A percentile compares a stretch with the other conserved stretches of the same genome.
phyloP scores from a whole-genome alignment of 2,797 vertebrate genomes.

The Ispidina lecontei region DNA sequence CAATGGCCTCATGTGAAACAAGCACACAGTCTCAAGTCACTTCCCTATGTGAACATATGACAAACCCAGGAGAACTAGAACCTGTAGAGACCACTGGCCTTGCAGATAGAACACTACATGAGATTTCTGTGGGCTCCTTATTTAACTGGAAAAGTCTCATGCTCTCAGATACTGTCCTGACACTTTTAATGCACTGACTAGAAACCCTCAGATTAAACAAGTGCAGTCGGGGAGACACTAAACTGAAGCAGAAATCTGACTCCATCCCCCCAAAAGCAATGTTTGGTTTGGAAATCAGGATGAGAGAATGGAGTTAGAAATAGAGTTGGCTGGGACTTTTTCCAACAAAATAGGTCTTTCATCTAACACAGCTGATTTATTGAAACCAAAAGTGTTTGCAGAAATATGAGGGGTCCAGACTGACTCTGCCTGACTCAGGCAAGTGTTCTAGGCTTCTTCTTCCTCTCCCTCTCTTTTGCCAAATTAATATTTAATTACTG shows the following conservation, averaged over 20 bases:
- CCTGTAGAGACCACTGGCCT: background rate
- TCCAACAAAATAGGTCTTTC: constrained; percentile 52
- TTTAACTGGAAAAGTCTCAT: constrained; percentile 5
- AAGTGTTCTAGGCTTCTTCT: background rate
- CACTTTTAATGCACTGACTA: background rate
- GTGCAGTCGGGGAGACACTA: background rate
- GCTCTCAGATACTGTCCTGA: background rate
- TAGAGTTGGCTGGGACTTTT: constrained; percentile 42
- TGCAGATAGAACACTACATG: background rate
- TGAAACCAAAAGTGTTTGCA: constrained; percentile 22
- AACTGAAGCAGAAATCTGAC: constrained; percentile 24
- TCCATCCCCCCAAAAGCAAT: constrained; percentile 26
- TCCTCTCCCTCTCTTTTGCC: constrained; percentile 8
- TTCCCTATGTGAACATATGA: background rate
- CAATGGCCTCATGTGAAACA: constrained; percentile 18
- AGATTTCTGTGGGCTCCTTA: background rate
- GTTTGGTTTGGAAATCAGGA: constrained; percentile 59
- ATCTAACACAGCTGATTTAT: constrained; percentile 30
- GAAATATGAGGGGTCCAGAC: constrained; percentile 38
- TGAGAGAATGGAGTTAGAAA: constrained; percentile 28
- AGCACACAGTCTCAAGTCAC: background rate
- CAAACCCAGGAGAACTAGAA: constrained; percentile 33
- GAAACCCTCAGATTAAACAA: constrained; percentile 15
- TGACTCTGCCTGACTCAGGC: background rate
- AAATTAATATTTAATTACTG: constrained; percentile 18